A percentile compares a stretch with the other conserved stretches of the same genome.
Evolutionary conservation across 2,888 invertebrate species (phyloP).

Genomic region (Melikaiella ostensackeni): DNA sequence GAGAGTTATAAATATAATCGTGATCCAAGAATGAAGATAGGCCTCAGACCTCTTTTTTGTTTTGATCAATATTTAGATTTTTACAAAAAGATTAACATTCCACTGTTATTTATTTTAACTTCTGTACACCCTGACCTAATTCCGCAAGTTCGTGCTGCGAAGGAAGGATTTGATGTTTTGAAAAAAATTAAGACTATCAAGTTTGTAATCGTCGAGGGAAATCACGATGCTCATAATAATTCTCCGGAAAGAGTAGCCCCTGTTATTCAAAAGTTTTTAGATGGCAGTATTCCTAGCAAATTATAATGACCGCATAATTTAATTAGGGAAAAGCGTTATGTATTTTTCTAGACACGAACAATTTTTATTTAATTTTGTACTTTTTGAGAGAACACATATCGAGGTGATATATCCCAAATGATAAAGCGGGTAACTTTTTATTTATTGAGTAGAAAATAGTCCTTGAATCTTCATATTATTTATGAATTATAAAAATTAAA

Average conservation of each 20-base stretch:
- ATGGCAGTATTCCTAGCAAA: constrained; percentile 45
- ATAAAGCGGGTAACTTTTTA: background rate
- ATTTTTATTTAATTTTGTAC: background rate
- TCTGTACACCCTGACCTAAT: background rate
- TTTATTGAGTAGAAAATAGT: background rate
- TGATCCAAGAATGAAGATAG: constrained; percentile 79
- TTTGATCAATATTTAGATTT: constrained; percentile 42
- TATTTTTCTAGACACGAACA: background rate
- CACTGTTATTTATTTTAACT: constrained; percentile 44
- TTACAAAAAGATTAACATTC: constrained; percentile 45
- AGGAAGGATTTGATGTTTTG: constrained; percentile 9
- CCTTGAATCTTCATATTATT: background rate
- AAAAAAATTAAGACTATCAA: constrained; percentile 34
- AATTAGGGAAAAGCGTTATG: background rate
- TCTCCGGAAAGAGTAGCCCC: constrained; percentile 80
- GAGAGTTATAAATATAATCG: constrained; percentile 79
- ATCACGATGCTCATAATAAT: constrained; percentile 82
- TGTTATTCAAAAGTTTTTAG: constrained; percentile 78
- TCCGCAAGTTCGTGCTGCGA: constrained; percentile 23
- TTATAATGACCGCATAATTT: constrained; percentile 37
- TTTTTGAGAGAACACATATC: background rate
- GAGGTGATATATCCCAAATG: background rate
- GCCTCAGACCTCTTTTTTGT: constrained; percentile 68
- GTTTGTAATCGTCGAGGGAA: constrained; percentile 77
- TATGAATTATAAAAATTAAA: background rate